Percentiles rank a stretch among this genome's conserved stretches.
Conservation (phyloP, 2,888 invertebrate genomes). For the Tetragonula carbonaria region DNA sequence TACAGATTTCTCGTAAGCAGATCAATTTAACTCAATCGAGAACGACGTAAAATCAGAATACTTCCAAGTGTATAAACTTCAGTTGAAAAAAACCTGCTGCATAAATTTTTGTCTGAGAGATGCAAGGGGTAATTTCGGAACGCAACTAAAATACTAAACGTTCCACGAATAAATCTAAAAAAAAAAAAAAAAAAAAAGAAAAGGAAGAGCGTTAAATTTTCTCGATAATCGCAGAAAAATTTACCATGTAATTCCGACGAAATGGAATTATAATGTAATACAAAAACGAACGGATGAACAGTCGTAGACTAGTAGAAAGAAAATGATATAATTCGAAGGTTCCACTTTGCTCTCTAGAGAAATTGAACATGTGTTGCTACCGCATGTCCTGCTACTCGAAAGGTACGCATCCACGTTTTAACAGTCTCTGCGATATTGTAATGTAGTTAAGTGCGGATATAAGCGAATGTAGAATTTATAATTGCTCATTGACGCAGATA, state of each 20-base stretch:
- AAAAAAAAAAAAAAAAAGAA: too few relatives aligned
- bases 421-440: conserved; percentile 2
- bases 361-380: neutral
- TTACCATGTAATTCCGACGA: neutral
- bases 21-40: too few relatives aligned
- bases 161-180: too few relatives aligned
- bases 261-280: conserved; percentile 8
- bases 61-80: too few relatives aligned
- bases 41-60: too few relatives aligned
- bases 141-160: too few relatives aligned
- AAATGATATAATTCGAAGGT: conserved; percentile 13
- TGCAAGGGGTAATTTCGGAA: too few relatives aligned
- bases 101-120: too few relatives aligned
- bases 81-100: too few relatives aligned
- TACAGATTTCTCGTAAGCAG: too few relatives aligned
- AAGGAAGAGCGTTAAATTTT: too few relatives aligned
- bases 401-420: neutral
- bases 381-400: neutral
- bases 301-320: conserved; percentile 32
- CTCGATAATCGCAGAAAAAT: too few relatives aligned
- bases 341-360: conserved; percentile 11
- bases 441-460: conserved; percentile 27
- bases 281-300: conserved; percentile 5
- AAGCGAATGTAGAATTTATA: conserved; percentile 28
- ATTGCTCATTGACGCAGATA: conserved; percentile 20